phyloP scores from a whole-genome alignment of 1,140 invertebrate species.

The Drosophila aff. region DNA sequence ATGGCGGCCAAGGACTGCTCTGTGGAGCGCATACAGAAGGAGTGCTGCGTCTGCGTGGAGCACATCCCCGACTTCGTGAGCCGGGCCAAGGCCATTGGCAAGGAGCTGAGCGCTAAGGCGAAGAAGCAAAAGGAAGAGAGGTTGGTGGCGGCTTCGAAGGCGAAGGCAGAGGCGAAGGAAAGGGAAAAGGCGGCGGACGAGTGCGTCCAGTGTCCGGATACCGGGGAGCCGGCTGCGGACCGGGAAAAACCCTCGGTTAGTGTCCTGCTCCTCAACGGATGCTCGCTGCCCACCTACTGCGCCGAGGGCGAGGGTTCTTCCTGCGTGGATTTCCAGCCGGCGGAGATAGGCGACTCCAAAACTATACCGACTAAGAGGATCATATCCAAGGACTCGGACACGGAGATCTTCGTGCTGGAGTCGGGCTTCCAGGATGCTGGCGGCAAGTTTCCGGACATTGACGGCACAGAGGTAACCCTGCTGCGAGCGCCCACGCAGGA shows the following conservation, averaged over 20 bases:
- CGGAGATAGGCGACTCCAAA: not conserved
- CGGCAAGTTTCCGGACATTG: conserved; percentile 49
- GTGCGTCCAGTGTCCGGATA: conserved; percentile 17
- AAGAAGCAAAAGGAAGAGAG: not conserved
- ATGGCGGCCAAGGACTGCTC: conserved; percentile 44
- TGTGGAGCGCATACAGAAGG: conserved; percentile 38
- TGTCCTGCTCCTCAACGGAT: conserved; percentile 60
- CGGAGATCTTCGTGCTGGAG: conserved; percentile 59
- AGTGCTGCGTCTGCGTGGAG: conserved; percentile 66
- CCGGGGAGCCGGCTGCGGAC: not conserved
- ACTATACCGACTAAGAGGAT: conserved; percentile 7
- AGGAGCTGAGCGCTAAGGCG: not conserved
- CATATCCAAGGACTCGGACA: conserved; percentile 21
- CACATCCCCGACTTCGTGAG: conserved; percentile 69
- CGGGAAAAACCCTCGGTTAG: conserved; percentile 33
- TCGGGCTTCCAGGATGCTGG: conserved; percentile 46
- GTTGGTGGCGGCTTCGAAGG: not conserved
- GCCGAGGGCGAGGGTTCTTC: conserved; percentile 3
- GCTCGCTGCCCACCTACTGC: conserved; percentile 38
- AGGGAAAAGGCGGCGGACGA: not conserved
- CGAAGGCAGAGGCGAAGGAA: not conserved
- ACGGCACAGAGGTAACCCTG: conserved; percentile 49
- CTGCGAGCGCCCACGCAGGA: conserved; percentile 42
- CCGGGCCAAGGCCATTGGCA: conserved; percentile 43
- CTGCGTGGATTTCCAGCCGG: not conserved